phyloP scores from a whole-genome alignment of 2,113 vertebrate genomes.

The Holacanthus passer region DNA sequence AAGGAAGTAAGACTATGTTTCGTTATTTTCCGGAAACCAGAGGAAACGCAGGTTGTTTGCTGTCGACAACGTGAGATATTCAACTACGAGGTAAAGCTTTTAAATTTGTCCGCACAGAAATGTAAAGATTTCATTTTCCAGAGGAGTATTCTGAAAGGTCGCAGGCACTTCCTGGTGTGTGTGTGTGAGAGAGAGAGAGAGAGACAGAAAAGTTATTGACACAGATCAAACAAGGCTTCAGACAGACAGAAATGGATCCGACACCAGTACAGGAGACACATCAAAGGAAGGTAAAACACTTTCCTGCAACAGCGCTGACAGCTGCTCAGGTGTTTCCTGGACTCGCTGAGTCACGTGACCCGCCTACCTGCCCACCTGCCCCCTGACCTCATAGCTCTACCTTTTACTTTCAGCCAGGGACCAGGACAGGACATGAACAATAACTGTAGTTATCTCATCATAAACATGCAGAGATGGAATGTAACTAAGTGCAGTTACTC shows the following conservation, averaged over 20 bases:
- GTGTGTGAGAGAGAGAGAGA: too few relatives aligned
- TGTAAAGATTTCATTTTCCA: background rate
- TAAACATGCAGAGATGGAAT: too few relatives aligned
- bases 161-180: slow-evolving; percentile 50
- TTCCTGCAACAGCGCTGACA: too few relatives aligned
- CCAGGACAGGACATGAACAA: background rate
- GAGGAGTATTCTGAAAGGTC: background rate
- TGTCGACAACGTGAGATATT: background rate
- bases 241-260: slow-evolving; percentile 47
- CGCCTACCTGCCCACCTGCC: background rate
- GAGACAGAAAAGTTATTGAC: background rate
- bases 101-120: background rate
- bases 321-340: too few relatives aligned
- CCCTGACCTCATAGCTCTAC: too few relatives aligned
- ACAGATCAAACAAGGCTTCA: background rate
- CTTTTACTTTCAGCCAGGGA: background rate
- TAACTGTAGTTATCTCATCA: background rate
- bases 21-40: background rate
- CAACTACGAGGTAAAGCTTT: background rate
- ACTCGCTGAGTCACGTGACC: background rate
- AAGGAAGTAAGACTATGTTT: slow-evolving; percentile 56
- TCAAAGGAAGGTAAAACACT: slow-evolving; percentile 57
- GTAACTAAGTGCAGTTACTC: too few relatives aligned
- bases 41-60: background rate
- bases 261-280: slow-evolving; percentile 12